Evolutionary conservation across 2,888 invertebrate species (phyloP).

Genomic region (Erannis defoliaria): DNA sequence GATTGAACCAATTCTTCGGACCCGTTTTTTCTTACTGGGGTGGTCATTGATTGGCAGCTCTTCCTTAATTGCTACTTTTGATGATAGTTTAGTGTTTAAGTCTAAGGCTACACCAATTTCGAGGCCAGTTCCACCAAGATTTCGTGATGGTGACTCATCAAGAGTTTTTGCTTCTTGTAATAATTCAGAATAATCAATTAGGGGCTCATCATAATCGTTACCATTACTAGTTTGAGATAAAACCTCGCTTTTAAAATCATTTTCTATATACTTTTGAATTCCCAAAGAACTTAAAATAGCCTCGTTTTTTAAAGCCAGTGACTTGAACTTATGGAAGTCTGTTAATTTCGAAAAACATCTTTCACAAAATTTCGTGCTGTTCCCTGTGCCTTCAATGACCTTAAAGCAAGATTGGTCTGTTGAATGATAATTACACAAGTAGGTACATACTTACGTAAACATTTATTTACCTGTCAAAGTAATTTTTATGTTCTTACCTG

Average conservation of each 20-base stretch:
- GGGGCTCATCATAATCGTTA: background rate
- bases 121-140: background rate
- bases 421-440: background rate
- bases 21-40: background rate
- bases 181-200: background rate
- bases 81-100: background rate
- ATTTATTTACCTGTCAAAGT: background rate
- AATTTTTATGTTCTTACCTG: background rate
- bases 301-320: constrained; percentile 2
- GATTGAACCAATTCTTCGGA: background rate
- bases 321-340: constrained; percentile 1
- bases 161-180: background rate
- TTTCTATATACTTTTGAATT: background rate
- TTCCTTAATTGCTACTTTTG: background rate
- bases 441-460: background rate
- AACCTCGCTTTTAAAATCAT: background rate
- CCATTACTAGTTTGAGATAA: background rate
- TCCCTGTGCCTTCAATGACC: background rate
- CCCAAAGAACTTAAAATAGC: background rate
- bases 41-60: background rate
- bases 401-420: background rate
- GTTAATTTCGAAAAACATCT: background rate
- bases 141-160: background rate
- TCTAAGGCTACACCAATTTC: background rate
- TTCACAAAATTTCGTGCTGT: background rate